Evolutionary conservation across 2,888 invertebrate genomes (phyloP).

Genomic region (Cheilosia scutellata): DNA sequence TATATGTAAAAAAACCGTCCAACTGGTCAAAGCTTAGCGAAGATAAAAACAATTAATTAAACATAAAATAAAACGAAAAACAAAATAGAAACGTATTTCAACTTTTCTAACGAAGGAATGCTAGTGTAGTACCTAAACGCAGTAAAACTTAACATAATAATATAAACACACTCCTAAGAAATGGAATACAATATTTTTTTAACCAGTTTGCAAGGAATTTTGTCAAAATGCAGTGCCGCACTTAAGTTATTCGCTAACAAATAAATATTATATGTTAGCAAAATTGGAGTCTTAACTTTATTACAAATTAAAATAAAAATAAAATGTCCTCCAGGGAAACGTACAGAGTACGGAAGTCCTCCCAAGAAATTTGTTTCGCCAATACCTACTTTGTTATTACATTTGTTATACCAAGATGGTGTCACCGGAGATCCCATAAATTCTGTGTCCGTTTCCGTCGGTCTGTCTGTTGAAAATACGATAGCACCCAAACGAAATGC

Average conservation of each 20-base stretch:
- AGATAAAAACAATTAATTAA: constrained; percentile 12
- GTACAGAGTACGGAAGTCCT: too few relatives aligned
- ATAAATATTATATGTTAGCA: constrained; percentile 12
- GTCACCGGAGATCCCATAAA: too few relatives aligned
- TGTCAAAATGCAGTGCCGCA: too few relatives aligned
- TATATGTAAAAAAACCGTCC: constrained; percentile 46
- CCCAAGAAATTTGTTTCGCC: too few relatives aligned
- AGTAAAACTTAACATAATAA: neutral
- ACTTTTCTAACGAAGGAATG: constrained; percentile 36
- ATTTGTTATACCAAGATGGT: too few relatives aligned
- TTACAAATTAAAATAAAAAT: too few relatives aligned
- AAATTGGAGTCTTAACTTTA: constrained; percentile 3
- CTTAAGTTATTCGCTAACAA: constrained; percentile 2
- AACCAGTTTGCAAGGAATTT: too few relatives aligned
- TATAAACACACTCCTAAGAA: neutral
- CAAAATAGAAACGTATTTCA: constrained; percentile 32
- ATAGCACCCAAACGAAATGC: too few relatives aligned
- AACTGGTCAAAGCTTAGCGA: constrained; percentile 56
- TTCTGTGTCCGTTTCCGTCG: too few relatives aligned
- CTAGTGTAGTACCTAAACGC: constrained; percentile 6
- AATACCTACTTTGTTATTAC: too few relatives aligned
- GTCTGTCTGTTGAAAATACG: too few relatives aligned
- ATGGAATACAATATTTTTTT: constrained; percentile 3
- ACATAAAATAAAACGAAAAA: constrained; percentile 16
- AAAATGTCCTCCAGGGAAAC: too few relatives aligned